Percentiles rank a stretch among this genome's conserved stretches.
phyloP scores from a whole-genome alignment of 2,797 vertebrate genomes.

The Neosilurus mollespiculum region DNA sequence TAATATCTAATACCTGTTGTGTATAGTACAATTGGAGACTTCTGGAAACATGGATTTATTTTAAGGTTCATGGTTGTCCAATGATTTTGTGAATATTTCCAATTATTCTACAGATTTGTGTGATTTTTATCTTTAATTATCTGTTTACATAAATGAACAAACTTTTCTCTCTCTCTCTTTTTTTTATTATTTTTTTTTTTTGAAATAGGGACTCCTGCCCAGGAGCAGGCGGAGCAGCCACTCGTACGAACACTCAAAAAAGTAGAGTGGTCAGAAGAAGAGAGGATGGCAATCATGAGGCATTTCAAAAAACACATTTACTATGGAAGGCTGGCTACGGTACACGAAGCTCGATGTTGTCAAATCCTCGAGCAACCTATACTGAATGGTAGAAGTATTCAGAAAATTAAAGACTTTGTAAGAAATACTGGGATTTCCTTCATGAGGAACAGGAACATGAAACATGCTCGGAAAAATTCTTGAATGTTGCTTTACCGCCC shows the following conservation, averaged over 20 bases:
- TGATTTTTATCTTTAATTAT: background rate
- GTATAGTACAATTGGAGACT: background rate
- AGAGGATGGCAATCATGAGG: conserved; percentile 21
- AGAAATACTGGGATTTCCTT: background rate
- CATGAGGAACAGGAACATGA: background rate
- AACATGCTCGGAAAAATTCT: background rate
- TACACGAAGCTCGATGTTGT: background rate
- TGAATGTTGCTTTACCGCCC: too few species aligned
- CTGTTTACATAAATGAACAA: background rate
- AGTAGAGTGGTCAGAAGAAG: background rate
- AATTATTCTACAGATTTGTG: background rate
- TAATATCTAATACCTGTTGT: background rate
- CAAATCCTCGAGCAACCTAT: conserved; percentile 21
- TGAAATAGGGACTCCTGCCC: background rate
- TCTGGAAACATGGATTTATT: background rate
- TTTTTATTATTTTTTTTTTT: background rate
- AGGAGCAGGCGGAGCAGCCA: background rate
- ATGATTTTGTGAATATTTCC: too few species aligned
- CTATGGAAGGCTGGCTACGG: background rate
- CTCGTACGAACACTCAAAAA: background rate
- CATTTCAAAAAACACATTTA: conserved; percentile 30
- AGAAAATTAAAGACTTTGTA: conserved; percentile 33
- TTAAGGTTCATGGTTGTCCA: background rate
- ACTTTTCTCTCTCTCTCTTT: too few species aligned
- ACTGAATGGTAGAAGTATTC: background rate